Conservation (phyloP, 2,888 invertebrate genomes). For the Limenitis camilla region DNA sequence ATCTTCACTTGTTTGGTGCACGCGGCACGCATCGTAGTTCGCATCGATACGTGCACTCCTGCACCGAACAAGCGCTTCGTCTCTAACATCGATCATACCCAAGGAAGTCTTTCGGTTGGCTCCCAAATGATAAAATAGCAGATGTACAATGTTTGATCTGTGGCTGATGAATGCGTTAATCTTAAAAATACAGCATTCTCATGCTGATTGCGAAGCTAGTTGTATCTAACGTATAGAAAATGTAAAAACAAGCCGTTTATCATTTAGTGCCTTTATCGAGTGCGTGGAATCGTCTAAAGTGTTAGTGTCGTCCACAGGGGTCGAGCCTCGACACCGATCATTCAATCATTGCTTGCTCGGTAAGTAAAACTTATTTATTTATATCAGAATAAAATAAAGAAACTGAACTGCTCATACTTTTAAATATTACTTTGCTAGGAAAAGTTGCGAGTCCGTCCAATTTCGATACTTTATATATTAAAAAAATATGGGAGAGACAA, state of each 20-base stretch:
- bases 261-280: constrained; percentile 69
- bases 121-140: constrained; percentile 71
- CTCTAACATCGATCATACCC: constrained; percentile 57
- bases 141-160: constrained; percentile 42
- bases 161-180: constrained; percentile 42
- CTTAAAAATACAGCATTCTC: constrained; percentile 49
- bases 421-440: neutral
- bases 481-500: constrained; percentile 3
- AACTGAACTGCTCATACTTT: neutral
- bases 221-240: constrained; percentile 21
- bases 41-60: constrained; percentile 13
- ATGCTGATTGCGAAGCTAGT: constrained; percentile 59
- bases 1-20: constrained; percentile 40
- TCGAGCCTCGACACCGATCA: constrained; percentile 29
- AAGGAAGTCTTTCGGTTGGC: constrained; percentile 55
- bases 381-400: constrained; percentile 10
- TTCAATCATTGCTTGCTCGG: constrained; percentile 13
- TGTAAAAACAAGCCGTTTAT: constrained; percentile 63
- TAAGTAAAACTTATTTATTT: constrained; percentile 6
- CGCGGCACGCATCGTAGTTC: neutral
- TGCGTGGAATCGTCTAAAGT: constrained; percentile 56
- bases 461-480: constrained; percentile 6
- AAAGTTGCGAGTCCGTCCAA: neutral
- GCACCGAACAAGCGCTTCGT: constrained; percentile 40
- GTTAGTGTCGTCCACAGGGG: constrained; percentile 41